A percentile compares a stretch with the other conserved stretches of the same genome.
Evolutionary conservation across 2,888 invertebrate species (phyloP).

Genomic region (Calliphora vomitoria): DNA sequence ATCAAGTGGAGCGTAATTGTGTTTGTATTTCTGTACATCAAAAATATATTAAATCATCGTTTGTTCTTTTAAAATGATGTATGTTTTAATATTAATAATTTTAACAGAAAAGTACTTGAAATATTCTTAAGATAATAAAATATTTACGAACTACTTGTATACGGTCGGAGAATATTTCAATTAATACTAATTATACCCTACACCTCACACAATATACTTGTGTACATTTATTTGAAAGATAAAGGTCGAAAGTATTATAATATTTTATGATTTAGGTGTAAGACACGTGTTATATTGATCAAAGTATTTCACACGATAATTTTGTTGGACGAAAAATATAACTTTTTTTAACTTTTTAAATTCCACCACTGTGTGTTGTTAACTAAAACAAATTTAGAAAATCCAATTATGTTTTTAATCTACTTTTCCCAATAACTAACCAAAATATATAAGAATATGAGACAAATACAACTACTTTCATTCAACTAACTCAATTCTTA

Average conservation of each 20-base stretch:
- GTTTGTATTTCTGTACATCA: neutral
- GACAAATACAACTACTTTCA: neutral
- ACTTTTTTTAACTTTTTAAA: no score
- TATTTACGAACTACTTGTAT: neutral
- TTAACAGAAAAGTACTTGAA: slow-evolving; percentile 9
- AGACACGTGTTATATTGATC: no score
- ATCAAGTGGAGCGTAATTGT: neutral
- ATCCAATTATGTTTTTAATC: no score
- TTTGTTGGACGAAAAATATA: no score
- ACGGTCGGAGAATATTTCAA: slow-evolving; percentile 2
- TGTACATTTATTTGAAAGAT: neutral
- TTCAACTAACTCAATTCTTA: neutral
- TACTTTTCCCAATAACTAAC: no score
- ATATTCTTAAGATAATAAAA: neutral
- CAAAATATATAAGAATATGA: no score
- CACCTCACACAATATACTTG: neutral
- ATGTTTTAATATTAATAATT: neutral
- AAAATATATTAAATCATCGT: neutral
- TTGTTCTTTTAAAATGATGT: neutral
- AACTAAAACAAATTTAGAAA: no score
- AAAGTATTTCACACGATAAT: no score
- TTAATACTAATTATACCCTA: slow-evolving; percentile 13
- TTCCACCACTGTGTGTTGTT: no score
- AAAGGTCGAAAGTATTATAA: neutral
- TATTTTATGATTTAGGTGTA: neutral